Evolutionary conservation across 2,888 invertebrate genomes (phyloP), one percentile per base, ranked within the genome.

Genomic region (Scotopteryx bipunctaria): DNA sequence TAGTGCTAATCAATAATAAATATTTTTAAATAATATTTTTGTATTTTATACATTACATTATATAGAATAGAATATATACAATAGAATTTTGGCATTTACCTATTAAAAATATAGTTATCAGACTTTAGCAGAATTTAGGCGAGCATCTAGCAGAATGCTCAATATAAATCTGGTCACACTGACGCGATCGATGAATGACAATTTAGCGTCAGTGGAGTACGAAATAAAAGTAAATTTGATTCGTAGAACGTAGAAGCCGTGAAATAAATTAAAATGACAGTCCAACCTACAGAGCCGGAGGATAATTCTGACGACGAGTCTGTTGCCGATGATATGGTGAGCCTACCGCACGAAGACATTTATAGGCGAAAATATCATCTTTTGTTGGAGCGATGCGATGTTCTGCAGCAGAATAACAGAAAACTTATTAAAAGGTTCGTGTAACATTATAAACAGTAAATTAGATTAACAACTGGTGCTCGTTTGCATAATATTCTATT

Each of bases 341-440:
- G 89, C 70, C 83, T 87, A 82, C 87, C 88, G 68, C 83, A 86
- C 46, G 93, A 94, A 73, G 93, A 94, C 75, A 88, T 93, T 74
- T 94, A 94, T 76, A 94, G 94, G 70, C 92, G 93, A 76, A 95
- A 95, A 85, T 95, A 94, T 78, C 93, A 94, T 78, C 83, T 94
- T 66, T 81, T 95, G 50, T 80, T 94, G 59, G 94, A 94, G 76
- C 92, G 94, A 91, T 95, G 95, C 81, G 93, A 94, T 83, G 92
- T 93, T 64, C 86, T 95, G 63, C 95, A 95, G 74, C 94, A 94
- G 92, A 94, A 94, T 73, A 95, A 95, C 79, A 94, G 95, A 77
- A 92, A 94, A 80, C 87, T 95, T 61, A 93, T 95, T 50, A 92
- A 92, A 83, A 92, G 92, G 93, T 92, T 75, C 68, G 80, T 77